Conservation (phyloP, 2,888 invertebrate species). For the Neoscelio sp. region DNA sequence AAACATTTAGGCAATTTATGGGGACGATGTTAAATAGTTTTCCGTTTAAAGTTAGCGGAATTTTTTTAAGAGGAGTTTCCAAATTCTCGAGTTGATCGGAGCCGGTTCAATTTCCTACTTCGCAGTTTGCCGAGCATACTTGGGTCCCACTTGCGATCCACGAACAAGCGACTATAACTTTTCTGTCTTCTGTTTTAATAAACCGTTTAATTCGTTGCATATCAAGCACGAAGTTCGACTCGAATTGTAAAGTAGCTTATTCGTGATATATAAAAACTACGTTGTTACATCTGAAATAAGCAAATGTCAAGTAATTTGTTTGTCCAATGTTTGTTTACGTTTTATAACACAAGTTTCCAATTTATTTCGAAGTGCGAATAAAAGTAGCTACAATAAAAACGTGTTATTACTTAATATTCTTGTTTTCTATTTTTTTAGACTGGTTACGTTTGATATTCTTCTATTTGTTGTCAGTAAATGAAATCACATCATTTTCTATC, state of each 20-base stretch:
- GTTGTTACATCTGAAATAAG: too few relatives aligned
- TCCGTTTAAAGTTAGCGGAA: slow-evolving; percentile 44
- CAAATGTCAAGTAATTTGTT: too few relatives aligned
- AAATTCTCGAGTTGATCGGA: slow-evolving; percentile 59
- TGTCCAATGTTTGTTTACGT: too few relatives aligned
- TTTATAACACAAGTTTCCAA: too few relatives aligned
- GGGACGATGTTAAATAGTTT: slow-evolving; percentile 34
- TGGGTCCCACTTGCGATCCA: slow-evolving; percentile 53
- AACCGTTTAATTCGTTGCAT: slow-evolving; percentile 60
- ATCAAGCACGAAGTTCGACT: slow-evolving; percentile 50
- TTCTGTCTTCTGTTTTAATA: slow-evolving; percentile 57
- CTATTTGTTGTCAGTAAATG: too few relatives aligned
- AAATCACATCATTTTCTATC: too few relatives aligned
- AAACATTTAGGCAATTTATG: neutral
- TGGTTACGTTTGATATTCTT: too few relatives aligned
- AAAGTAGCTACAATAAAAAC: too few relatives aligned
- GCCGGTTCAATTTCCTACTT: slow-evolving; percentile 61
- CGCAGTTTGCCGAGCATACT: slow-evolving; percentile 52
- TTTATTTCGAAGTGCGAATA: too few relatives aligned
- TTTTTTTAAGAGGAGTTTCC: slow-evolving; percentile 53
- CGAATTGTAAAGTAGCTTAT: slow-evolving; percentile 44
- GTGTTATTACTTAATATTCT: too few relatives aligned
- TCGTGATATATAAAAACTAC: slow-evolving; percentile 17
- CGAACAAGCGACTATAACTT: slow-evolving; percentile 56
- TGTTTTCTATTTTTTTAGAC: too few relatives aligned